phyloP scores from a whole-genome alignment of 2,888 invertebrate species.

The Tridacna crocea region DNA sequence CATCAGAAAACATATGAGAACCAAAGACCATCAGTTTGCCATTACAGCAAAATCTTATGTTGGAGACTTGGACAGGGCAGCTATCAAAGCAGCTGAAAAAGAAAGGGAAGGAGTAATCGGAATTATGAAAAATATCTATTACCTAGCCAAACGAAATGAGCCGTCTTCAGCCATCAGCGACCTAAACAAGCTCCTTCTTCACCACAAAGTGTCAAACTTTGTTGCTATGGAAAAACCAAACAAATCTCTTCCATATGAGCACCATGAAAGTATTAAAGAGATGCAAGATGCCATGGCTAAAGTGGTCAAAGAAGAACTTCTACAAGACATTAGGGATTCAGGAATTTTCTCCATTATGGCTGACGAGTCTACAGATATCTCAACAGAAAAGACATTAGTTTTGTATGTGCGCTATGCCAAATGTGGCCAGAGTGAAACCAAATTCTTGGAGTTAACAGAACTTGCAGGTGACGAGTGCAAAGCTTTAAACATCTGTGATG shows the following conservation, averaged over 20 bases:
- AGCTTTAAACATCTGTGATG: no score
- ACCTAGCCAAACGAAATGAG: background rate
- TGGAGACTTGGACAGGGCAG: no score
- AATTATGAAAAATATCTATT: background rate
- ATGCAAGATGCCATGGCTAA: background rate
- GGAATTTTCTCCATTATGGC: background rate
- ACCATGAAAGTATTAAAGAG: background rate
- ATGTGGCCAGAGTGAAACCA: no score
- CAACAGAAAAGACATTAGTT: background rate
- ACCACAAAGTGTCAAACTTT: background rate
- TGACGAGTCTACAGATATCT: background rate
- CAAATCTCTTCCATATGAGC: background rate
- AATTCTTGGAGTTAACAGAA: no score
- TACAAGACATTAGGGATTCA: background rate
- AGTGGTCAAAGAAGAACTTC: background rate
- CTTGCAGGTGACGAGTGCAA: no score
- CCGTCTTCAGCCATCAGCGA: background rate
- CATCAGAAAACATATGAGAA: no score
- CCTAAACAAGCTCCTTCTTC: background rate
- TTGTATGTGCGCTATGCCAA: no score
- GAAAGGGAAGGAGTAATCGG: no score
- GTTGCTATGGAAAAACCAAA: background rate
- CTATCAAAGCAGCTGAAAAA: no score
- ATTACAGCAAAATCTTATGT: no score
- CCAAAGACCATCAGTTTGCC: no score